phyloP scores from a whole-genome alignment of 2,113 vertebrate genomes.

The Eleginops maclovinus region DNA sequence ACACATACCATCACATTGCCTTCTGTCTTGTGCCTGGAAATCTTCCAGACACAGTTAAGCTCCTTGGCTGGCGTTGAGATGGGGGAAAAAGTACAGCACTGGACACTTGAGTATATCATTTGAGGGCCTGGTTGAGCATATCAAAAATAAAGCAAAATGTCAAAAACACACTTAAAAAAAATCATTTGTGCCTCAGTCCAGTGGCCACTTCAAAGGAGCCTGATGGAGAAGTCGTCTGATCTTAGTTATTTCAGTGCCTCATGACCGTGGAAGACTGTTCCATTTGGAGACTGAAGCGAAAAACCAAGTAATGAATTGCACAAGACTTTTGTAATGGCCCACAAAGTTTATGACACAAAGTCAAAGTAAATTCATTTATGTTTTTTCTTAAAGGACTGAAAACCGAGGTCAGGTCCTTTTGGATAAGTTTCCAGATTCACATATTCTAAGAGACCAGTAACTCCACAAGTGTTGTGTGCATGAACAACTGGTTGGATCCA shows the following conservation, averaged over 20 bases:
- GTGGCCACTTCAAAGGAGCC: constrained; percentile 41
- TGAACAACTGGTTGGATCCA: constrained; percentile 11
- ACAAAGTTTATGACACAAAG: constrained; percentile 62
- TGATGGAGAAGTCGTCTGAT: constrained; percentile 34
- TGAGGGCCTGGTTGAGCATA: constrained; percentile 47
- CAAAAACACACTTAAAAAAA: constrained; percentile 56
- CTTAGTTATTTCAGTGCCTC: constrained; percentile 48
- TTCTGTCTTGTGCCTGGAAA: constrained; percentile 67
- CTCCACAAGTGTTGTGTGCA: constrained; percentile 31
- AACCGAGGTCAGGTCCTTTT: constrained; percentile 41
- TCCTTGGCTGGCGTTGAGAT: constrained; percentile 47
- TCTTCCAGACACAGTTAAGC: constrained; percentile 68
- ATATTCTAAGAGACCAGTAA: constrained; percentile 34
- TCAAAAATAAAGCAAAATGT: constrained; percentile 63
- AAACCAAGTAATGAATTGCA: constrained; percentile 49
- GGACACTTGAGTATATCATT: constrained; percentile 70
- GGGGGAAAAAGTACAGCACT: constrained; percentile 45
- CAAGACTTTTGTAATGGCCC: constrained; percentile 50
- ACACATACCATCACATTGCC: constrained; percentile 68
- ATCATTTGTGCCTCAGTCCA: constrained; percentile 45
- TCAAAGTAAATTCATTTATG: constrained; percentile 47
- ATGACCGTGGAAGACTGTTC: constrained; percentile 48
- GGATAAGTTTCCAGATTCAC: constrained; percentile 44
- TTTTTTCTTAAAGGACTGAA: constrained; percentile 36
- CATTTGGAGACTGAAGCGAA: constrained; percentile 56